A percentile compares a stretch with the other conserved stretches of the same genome.
Conservation (phyloP, 2,797 vertebrate species). For the Hyperoplus lanceolatus region DNA sequence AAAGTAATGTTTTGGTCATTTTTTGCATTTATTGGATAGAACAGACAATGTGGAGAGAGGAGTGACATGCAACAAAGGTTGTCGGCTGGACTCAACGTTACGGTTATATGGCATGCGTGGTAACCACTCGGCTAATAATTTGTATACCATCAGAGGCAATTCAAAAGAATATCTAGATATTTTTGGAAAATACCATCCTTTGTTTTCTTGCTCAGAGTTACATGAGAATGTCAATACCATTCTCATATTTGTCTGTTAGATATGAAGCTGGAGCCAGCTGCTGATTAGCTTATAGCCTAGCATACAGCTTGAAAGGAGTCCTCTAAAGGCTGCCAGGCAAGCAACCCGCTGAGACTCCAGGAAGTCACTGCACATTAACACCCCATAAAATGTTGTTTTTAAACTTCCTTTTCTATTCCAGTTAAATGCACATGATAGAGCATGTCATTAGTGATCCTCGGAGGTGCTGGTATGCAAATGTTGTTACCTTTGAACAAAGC, state of each 20-base stretch:
- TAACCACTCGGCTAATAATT: background rate
- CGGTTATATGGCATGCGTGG: background rate
- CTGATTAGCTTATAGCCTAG: constrained; percentile 20
- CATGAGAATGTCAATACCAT: background rate
- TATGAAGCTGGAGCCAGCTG: background rate
- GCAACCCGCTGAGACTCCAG: background rate
- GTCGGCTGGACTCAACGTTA: too few species aligned
- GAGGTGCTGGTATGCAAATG: background rate
- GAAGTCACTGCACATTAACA: background rate
- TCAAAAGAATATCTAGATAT: constrained; percentile 1
- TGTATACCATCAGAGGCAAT: background rate
- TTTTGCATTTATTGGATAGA: too few species aligned
- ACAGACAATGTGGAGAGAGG: too few species aligned
- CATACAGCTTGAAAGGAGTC: background rate
- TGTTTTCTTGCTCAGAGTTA: background rate
- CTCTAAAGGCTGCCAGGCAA: constrained; percentile 14
- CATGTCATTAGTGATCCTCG: background rate
- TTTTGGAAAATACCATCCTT: constrained; percentile 11
- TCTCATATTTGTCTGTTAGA: background rate
- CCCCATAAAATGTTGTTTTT: background rate
- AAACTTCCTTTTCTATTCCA: background rate
- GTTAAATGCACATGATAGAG: background rate
- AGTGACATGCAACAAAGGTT: too few species aligned
- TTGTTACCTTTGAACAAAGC: background rate
- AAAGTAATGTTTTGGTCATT: too few species aligned